Evolutionary conservation across 2,797 vertebrate species (phyloP), one percentile per base, ranked within the genome.

Genomic region (Psittacula derbiana): DNA sequence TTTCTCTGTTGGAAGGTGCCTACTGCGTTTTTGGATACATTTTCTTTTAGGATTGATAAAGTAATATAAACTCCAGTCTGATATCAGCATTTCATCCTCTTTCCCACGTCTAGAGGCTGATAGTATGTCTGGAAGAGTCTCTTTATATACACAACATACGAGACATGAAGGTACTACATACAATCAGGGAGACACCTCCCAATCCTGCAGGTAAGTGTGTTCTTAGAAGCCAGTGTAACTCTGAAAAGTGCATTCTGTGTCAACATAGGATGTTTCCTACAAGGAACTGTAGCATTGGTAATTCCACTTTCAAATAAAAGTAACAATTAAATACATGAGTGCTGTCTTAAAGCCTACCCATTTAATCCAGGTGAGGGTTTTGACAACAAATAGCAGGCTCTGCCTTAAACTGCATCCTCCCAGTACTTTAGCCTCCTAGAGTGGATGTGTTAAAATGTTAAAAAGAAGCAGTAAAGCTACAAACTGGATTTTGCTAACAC

Each of bases 131-230:
- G 98, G 99, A 99, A 92, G 99, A 99, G 97, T 99, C 99, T 12
- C 98, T 99, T n/a, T 99, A 99, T 89, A 99, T 99, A 93, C 99
- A 99, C 98, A 99, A 99, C 97, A 99, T 99, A 97, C 97, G 99
- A 97, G 99, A 99, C 98, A 99, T 99, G 99, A 99, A 99, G 98
- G 99, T 99, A 60, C 98, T 99, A 95, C 99, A 99, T 96, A 99
- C 99, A 40, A 99, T 99, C 98, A 98, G 99, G 97, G 99, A 99
- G 97, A 99, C 99, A 0, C 99, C 99, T 30, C 99, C 99, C 43
- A 99, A 99, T 97, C 99, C 99, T 46, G 98, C 99, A 96, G 99
- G 99, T 99, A 93, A 96, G 47, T 21, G 4, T 11, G 21, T 17
- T 53, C 31, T 27, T 53, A 40, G 40, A 70, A 43, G 17, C 31